A percentile compares a stretch with the other conserved stretches of the same genome.
Conservation (phyloP, 2,113 vertebrate species). For the Lamprotornis superbus region DNA sequence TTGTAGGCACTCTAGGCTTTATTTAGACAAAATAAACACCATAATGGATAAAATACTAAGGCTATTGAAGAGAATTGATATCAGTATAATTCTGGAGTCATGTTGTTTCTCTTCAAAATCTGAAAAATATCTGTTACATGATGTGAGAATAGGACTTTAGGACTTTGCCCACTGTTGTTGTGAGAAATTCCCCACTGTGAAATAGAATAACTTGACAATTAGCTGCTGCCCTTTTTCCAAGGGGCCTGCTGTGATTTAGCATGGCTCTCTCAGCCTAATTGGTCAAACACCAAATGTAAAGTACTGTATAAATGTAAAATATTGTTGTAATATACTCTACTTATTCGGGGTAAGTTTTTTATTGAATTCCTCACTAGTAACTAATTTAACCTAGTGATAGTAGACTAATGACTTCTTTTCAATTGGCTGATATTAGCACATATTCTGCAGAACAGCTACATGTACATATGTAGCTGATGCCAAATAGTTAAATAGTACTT, state of each 20-base stretch:
- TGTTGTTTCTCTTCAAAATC: neutral
- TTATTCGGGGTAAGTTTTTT: slow-evolving; percentile 41
- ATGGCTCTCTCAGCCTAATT: slow-evolving; percentile 15
- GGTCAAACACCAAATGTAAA: neutral
- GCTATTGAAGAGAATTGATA: neutral
- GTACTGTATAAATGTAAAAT: slow-evolving; percentile 34
- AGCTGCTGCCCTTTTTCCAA: slow-evolving; percentile 9
- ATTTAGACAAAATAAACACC: neutral
- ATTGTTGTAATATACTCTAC: neutral
- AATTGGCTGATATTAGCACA: neutral
- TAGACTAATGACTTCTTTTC: slow-evolving; percentile 6
- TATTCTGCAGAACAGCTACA: neutral
- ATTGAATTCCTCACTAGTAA: neutral
- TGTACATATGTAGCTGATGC: neutral
- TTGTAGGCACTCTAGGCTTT: neutral
- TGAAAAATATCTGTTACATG: neutral
- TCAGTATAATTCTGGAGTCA: neutral
- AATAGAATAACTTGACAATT: neutral
- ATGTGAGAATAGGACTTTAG: neutral
- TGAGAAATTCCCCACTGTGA: neutral
- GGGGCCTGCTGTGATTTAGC: slow-evolving; percentile 7
- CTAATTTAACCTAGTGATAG: neutral
- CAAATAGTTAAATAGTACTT: neutral
- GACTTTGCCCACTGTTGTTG: neutral
- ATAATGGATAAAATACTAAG: neutral